Evolutionary conservation across 2,113 vertebrate genomes (phyloP).

Genomic region (Oreochromis niloticus): DNA sequence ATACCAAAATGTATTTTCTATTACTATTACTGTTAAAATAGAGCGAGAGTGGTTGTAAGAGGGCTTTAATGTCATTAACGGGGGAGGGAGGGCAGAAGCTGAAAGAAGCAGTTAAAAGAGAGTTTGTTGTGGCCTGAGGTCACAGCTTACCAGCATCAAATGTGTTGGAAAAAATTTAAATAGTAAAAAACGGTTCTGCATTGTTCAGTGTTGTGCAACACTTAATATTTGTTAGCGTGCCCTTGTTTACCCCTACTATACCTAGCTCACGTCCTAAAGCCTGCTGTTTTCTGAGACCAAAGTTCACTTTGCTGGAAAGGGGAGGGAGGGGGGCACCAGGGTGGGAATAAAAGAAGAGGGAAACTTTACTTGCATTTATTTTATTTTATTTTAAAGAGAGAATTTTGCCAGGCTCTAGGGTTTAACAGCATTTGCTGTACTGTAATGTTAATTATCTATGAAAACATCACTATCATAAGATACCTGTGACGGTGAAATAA

Average conservation of each 20-base stretch:
- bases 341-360: background rate
- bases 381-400: background rate
- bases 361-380: background rate
- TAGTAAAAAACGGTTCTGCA: background rate
- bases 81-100: background rate
- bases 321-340: background rate
- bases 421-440: slow-evolving; percentile 13
- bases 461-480: background rate
- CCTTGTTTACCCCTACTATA: background rate
- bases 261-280: slow-evolving; percentile 20
- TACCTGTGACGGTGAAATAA: background rate
- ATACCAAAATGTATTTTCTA: slow-evolving; percentile 31
- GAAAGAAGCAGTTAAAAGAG: background rate
- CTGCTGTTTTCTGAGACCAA: slow-evolving; percentile 69
- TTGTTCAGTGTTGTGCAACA: slow-evolving; percentile 19
- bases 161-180: background rate
- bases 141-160: background rate
- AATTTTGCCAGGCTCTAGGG: background rate
- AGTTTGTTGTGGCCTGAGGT: slow-evolving; percentile 26
- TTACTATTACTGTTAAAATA: background rate
- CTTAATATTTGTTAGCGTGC: slow-evolving; percentile 5
- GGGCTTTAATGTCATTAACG: background rate
- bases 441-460: background rate
- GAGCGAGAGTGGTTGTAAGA: background rate
- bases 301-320: slow-evolving; percentile 54